These are phyloP conservation scores for Anoplophora glabripennis DNA, from an alignment of 1,140 invertebrate species.

Conservation along the genomic window DNA sequence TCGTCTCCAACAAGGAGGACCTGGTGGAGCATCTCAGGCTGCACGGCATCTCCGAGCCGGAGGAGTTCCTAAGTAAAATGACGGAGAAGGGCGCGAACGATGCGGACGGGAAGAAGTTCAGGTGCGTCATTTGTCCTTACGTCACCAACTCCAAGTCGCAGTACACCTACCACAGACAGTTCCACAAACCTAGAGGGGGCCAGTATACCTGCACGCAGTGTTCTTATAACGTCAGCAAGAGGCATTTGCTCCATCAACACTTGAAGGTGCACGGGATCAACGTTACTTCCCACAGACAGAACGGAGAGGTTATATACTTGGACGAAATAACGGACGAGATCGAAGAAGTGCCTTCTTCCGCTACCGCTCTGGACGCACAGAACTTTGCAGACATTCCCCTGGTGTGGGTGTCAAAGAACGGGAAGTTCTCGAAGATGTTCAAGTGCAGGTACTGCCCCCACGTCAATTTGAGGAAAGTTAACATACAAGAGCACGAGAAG, in stretches of 20 bases:
- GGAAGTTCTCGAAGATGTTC: slow-evolving; percentile 77
- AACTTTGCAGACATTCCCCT: slow-evolving; percentile 56
- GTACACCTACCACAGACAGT: slow-evolving; percentile 80
- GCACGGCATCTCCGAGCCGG: slow-evolving; percentile 38
- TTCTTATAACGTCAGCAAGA: slow-evolving; percentile 78
- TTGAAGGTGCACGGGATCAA: slow-evolving; percentile 69
- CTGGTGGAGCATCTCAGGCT: slow-evolving; percentile 46
- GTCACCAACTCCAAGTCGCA: slow-evolving; percentile 81
- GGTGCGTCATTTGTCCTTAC: slow-evolving; percentile 73
- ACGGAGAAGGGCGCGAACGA: slow-evolving; percentile 16
- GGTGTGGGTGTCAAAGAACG: slow-evolving; percentile 70
- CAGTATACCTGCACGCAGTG: slow-evolving; percentile 78
- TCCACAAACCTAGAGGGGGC: slow-evolving; percentile 70
- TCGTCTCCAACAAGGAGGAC: slow-evolving; percentile 54
- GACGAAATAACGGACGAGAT: slow-evolving; percentile 44
- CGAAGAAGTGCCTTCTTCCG: slow-evolving; percentile 37
- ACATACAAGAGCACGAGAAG: slow-evolving; percentile 82
- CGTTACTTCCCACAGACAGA: slow-evolving; percentile 41
- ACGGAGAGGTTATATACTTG: slow-evolving; percentile 40
- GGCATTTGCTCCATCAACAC: slow-evolving; percentile 75
- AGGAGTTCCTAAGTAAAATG: slow-evolving; percentile 33
- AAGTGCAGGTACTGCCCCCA: slow-evolving; percentile 84
- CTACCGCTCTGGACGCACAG: slow-evolving; percentile 27
- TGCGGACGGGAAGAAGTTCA: slow-evolving; percentile 58
- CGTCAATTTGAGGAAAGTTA: slow-evolving; percentile 72